phyloP scores from a whole-genome alignment of 1,140 invertebrate species.

The Drosophila nigromelanica region DNA sequence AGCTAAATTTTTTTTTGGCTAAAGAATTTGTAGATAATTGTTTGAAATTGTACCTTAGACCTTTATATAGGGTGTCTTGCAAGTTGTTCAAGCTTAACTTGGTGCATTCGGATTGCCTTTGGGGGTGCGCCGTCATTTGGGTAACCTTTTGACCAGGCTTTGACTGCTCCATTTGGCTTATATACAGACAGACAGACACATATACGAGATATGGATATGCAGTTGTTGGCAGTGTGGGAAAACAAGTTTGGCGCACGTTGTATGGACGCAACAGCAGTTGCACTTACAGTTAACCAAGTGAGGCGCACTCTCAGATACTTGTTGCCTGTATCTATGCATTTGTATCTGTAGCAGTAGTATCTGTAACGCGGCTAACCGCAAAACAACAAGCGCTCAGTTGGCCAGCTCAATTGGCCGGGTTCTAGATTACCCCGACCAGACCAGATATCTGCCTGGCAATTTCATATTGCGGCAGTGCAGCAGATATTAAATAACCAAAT shows the following conservation, averaged over 20 bases:
- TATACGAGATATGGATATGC: conserved; percentile 14
- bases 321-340: conserved; percentile 36
- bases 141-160: conserved; percentile 74
- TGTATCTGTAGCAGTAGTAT: conserved; percentile 54
- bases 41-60: background rate
- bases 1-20: too few species aligned
- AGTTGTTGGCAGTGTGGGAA: conserved; percentile 54
- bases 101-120: background rate
- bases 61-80: background rate
- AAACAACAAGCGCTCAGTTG: conserved; percentile 51
- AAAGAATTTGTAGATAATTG: too few species aligned
- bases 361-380: conserved; percentile 76
- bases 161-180: conserved; percentile 58
- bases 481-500: conserved; percentile 77
- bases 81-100: background rate
- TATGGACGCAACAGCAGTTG: conserved; percentile 28
- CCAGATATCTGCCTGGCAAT: conserved; percentile 30
- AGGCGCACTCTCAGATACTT: conserved; percentile 49
- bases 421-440: conserved; percentile 55
- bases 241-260: conserved; percentile 73
- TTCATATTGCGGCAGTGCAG: conserved; percentile 53
- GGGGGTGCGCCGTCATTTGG: conserved; percentile 29
- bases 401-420: conserved; percentile 53
- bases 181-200: conserved; percentile 7
- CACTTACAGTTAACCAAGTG: conserved; percentile 66